A percentile compares a stretch with the other conserved stretches of the same genome.
Conservation (phyloP, 2,113 vertebrate genomes). For the Herpetotheres cachinnans region DNA sequence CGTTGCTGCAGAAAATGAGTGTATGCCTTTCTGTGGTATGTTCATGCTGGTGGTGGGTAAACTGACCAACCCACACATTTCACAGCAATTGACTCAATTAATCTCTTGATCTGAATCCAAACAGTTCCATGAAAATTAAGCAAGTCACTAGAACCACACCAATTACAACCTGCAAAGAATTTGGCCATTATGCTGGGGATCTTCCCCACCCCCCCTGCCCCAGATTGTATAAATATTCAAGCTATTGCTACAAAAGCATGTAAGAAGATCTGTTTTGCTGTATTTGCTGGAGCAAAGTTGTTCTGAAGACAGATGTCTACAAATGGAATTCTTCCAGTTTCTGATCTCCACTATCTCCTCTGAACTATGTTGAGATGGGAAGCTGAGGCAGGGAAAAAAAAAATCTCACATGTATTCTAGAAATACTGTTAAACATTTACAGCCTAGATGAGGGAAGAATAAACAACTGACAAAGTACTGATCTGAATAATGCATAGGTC, state of each 20-base stretch:
- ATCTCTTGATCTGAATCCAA: background rate
- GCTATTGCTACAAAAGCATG: background rate
- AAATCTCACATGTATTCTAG: background rate
- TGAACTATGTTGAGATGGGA: background rate
- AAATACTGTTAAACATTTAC: background rate
- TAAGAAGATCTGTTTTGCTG: background rate
- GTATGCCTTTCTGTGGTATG: background rate
- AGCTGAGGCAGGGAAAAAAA: background rate
- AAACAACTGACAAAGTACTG: background rate
- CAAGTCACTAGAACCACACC: background rate
- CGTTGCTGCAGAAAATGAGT: background rate
- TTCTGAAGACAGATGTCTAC: background rate
- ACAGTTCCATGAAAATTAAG: background rate
- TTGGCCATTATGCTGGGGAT: background rate
- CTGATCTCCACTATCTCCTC: background rate
- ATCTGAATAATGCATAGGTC: background rate
- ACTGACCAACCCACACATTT: background rate
- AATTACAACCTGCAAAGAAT: background rate
- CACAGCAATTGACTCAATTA: background rate
- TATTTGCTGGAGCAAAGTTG: background rate
- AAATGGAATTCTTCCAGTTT: background rate
- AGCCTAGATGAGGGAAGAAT: background rate
- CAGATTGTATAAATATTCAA: background rate
- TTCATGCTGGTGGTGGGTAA: background rate
- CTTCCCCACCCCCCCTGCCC: background rate